Base-by-base conservation (phyloP, 2,113 vertebrate species). In the Entelurus aequoreus region DNA sequence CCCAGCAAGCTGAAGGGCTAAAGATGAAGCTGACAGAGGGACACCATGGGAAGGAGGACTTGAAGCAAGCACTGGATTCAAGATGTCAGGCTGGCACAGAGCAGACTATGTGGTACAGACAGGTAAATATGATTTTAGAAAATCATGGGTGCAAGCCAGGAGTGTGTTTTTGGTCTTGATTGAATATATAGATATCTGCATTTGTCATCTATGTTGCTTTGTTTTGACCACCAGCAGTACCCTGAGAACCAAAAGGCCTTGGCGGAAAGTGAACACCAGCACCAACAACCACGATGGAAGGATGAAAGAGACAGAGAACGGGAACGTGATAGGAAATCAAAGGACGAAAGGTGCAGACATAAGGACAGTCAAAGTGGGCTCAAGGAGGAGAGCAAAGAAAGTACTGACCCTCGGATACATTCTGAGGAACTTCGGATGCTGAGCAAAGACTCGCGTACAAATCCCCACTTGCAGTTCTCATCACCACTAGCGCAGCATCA, bases 41-140 rank as follows among this genome's bases (percentile, higher is more conserved):
- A 1, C 89, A 90, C 66, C 95, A 97, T 74, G 91, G 91, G 65
- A 98, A 98, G 80, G 96, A 99, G 68, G 97, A 98, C 75, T 71
- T 91, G 0, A 96, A 97, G 81, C 72, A 90, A 50, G 86, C 89
- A 28, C 80, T 92, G 0, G 97, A 99, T 68, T 94, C 93, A 12
- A 88, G 93, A 75, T 90, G 93, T 49, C 94, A 92, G 76, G 76
- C 92, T 0, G 93, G 94, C 60, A 92, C 96, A 88, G 97, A 98
- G 71, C 94, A 94, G 10, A 90, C 94, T 50, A 92, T 97, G 78
- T 99, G 97, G 97, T 98, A 98, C 88, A 91, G 96, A 93, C 97
- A 98, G 94, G 96, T 98, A 94, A 93, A 54, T 35, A 49, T 14
- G 15, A n/a, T 15, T 65, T 15, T 46, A 28, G 5, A 62, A 8